Conservation (phyloP, 2,113 vertebrate genomes). For the Elanoides forficatus region DNA sequence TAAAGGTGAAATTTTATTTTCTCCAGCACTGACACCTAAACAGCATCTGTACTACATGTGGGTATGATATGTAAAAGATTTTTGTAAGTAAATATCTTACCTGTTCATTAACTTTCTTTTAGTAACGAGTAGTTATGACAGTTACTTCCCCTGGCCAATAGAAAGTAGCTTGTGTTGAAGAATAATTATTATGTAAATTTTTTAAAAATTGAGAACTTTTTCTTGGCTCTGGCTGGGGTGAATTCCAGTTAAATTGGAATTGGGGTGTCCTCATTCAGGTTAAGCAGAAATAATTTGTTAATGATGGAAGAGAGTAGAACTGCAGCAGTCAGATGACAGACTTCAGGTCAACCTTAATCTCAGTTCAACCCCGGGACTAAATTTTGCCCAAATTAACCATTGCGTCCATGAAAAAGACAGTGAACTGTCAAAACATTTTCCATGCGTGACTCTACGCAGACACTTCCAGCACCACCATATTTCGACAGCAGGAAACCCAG, state of each 20-base stretch:
- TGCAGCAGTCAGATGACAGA: not conserved
- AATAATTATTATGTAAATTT: not conserved
- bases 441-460: not conserved
- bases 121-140: not conserved
- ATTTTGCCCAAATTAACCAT: not conserved
- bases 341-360: not conserved
- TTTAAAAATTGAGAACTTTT: not conserved
- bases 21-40: not conserved
- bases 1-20: not conserved
- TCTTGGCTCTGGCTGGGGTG: not conserved
- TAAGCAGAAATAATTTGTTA: not conserved
- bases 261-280: not conserved
- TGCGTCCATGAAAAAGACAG: not conserved
- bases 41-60: not conserved
- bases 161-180: not conserved
- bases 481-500: not conserved
- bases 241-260: not conserved
- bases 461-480: not conserved
- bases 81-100: not conserved
- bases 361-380: not conserved
- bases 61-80: not conserved
- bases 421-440: not conserved
- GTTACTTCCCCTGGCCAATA: not conserved
- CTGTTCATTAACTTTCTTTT: not conserved
- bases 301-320: not conserved